Conservation (phyloP, 2,797 vertebrate species). For the Lophotriccus pileatus region DNA sequence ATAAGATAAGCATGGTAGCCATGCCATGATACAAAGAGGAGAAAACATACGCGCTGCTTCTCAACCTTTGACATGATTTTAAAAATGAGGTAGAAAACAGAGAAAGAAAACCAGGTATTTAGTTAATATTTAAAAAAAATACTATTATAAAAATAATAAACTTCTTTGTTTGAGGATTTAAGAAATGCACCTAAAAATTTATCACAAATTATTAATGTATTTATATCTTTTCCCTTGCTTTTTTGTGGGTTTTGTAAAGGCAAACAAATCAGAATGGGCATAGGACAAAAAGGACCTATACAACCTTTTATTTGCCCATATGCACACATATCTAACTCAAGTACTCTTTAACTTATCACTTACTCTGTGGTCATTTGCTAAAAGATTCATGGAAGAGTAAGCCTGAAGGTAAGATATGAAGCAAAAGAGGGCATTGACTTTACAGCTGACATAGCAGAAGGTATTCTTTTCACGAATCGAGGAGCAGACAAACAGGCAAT, state of each 20-base stretch:
- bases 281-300: background rate
- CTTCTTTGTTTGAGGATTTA: background rate
- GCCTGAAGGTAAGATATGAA: background rate
- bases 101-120: background rate
- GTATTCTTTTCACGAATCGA: background rate
- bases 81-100: background rate
- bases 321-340: background rate
- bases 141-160: background rate
- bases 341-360: background rate
- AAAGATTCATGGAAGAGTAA: background rate
- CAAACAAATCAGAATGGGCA: background rate
- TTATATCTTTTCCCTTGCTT: background rate
- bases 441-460: background rate
- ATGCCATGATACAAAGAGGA: background rate
- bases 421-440: background rate
- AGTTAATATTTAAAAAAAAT: background rate
- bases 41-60: background rate
- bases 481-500: background rate
- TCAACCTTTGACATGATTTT: background rate
- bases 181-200: background rate
- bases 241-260: background rate
- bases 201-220: background rate
- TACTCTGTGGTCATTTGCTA: background rate
- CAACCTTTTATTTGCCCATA: background rate
- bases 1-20: slow-evolving; percentile 2